Percentiles rank a stretch among this genome's conserved stretches.
Conservation (phyloP, 2,888 invertebrate species). For the Poecilobothrus nobilitatus region DNA sequence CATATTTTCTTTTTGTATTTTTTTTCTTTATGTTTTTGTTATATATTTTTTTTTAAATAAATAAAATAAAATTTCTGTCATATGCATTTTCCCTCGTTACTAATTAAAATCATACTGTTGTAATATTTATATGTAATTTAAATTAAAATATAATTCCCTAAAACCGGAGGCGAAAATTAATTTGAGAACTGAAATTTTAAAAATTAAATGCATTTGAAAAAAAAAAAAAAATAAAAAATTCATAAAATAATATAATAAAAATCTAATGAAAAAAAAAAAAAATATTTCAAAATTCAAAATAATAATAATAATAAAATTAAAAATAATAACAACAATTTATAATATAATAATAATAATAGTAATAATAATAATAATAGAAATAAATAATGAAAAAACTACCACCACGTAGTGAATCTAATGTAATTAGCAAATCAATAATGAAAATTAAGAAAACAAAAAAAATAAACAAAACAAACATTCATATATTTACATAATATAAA, state of each 20-base stretch:
- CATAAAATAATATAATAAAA: not conserved
- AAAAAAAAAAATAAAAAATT: not conserved
- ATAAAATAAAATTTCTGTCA: not conserved
- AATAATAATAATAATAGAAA: no score
- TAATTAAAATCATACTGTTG: conserved; percentile 2
- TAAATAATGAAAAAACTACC: not conserved
- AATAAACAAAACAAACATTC: no score
- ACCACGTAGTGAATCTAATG: conserved; percentile 4
- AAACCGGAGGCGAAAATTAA: conserved; percentile 6
- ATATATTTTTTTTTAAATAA: not conserved
- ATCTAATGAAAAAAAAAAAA: not conserved
- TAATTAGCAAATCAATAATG: conserved; percentile 6
- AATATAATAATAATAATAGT: not conserved
- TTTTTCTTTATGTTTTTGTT: not conserved
- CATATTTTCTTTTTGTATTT: not conserved
- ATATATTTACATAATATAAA: no score
- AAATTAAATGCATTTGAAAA: conserved; percentile 4
- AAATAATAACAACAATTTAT: no score
- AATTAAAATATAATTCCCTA: conserved; percentile 6
- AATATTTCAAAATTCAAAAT: not conserved
- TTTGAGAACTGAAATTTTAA: conserved; percentile 3
- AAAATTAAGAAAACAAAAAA: not conserved
- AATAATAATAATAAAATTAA: no score
- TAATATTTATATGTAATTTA: conserved; percentile 6
- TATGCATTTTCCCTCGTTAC: conserved; percentile 4